Evolutionary conservation across 2,888 invertebrate genomes (phyloP), one percentile per base, ranked within the genome.

Genomic region (Trichogramma dendrolimi): DNA sequence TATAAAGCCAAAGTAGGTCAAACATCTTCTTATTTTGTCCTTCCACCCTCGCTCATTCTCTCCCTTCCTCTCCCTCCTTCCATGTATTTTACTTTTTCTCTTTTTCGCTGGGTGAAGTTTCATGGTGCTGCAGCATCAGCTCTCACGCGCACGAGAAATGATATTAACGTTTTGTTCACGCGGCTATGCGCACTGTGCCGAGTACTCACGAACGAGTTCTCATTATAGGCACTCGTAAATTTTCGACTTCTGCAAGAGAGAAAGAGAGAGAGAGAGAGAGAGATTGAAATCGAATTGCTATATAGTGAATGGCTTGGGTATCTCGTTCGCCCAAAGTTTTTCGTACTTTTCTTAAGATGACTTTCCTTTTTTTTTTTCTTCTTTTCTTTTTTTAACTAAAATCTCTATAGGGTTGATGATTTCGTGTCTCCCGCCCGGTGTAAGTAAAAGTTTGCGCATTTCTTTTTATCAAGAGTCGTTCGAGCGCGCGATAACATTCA

Each of bases 1-100:
- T 56, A 66, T 69, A 69, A 64, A 69, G 64, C 67, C 63, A 68
- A 73, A 75, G 67, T 73, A 61, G 73, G 74, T 74, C 74, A 71
- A 60, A 51, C 63, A 53, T 62, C 39, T 59, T 27, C 27, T 27
- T 27, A 27, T 27, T 27, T 27, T 27, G 27, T 27, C 27, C 27
- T 27, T 27, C 27, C 27, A 27, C 27, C 27, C 27, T 27, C 27
- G 27, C 27, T 27, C 27, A 27, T 60, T 61, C 57, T 55, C 57
- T 43, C 55, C 46, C 50, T 58, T 61, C 63, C 11, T 8, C 44
- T 51, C 27, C 1, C 5, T n/a, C 42, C 57, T 48, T 27, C 27
- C 27, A 27, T 27, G 27, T 27, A 27, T 27, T 27, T 27, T 27
- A 27, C 27, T 27, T 27, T 27, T 27, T 46, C 40, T 43, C 42